Evolutionary conservation across 2,797 vertebrate genomes (phyloP).

Genomic region (Euthynnus affinis): DNA sequence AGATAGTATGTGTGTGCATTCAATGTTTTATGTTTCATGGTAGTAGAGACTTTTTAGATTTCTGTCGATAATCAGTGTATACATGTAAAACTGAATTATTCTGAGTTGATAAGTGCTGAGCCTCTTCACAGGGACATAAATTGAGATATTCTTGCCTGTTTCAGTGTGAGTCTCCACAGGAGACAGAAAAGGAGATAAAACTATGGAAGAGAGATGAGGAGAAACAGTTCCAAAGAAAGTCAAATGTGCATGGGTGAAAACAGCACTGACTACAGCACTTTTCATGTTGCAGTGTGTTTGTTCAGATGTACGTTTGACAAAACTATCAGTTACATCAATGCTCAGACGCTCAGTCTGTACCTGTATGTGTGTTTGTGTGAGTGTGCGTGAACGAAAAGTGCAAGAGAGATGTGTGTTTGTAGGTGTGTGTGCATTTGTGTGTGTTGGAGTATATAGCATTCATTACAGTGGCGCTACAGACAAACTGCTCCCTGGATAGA

Average conservation of each 20-base stretch:
- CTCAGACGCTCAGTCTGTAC: constrained; percentile 31
- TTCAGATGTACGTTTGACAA: constrained; percentile 54
- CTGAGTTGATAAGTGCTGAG: background rate
- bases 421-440: constrained; percentile 38
- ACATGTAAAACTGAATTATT: background rate
- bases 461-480: constrained; percentile 79
- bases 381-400: background rate
- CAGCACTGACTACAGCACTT: constrained; percentile 19
- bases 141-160: background rate
- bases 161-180: constrained; percentile 6
- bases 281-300: constrained; percentile 33
- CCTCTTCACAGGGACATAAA: background rate
- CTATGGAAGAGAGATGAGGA: background rate
- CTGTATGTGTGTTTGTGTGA: constrained; percentile 11
- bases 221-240: constrained; percentile 1
- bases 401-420: constrained; percentile 6
- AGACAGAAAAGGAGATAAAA: constrained; percentile 12
- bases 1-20: constrained; percentile 18
- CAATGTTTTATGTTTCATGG: constrained; percentile 17
- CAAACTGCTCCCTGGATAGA: constrained; percentile 83
- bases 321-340: constrained; percentile 45
- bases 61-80: background rate
- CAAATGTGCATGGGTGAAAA: constrained; percentile 25
- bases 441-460: constrained; percentile 72
- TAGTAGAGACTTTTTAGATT: background rate